These are phyloP conservation scores for Eulemur albifrons DNA, from an alignment of 2,797 vertebrate species.

Conservation along the genomic window DNA sequence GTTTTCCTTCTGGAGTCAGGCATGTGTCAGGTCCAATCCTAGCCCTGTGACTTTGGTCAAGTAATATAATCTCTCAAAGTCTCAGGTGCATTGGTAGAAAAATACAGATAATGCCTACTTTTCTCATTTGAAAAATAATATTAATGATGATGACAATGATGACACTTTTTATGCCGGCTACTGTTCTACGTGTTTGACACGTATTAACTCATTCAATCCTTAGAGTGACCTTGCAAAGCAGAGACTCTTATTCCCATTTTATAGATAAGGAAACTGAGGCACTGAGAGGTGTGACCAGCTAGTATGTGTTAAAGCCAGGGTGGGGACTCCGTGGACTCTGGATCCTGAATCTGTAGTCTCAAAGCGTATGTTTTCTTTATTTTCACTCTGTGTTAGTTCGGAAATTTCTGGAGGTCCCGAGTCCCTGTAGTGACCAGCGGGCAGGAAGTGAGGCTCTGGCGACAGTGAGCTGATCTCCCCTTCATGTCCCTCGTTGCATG, in stretches of 20 bases:
- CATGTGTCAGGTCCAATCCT: not conserved
- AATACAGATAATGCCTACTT: not conserved
- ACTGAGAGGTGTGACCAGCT: not conserved
- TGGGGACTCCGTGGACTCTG: not conserved
- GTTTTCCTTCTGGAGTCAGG: not conserved
- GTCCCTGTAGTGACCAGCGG: not conserved
- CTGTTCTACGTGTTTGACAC: not conserved
- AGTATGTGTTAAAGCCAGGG: accelerated
- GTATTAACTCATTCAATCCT: not conserved
- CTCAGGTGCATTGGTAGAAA: not conserved
- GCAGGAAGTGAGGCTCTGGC: not conserved
- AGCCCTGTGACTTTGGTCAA: not conserved
- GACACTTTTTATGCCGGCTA: not conserved
- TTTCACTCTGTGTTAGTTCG: not conserved
- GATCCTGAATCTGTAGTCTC: not conserved
- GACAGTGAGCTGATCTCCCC: accelerated
- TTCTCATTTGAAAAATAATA: not conserved
- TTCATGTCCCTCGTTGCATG: not conserved
- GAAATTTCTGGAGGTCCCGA: not conserved
- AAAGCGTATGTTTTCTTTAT: not conserved
- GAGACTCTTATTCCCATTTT: not conserved
- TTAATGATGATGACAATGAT: too few species aligned
- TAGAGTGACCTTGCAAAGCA: not conserved
- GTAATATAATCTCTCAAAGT: not conserved
- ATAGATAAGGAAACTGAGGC: not conserved